Evolutionary conservation across 1,140 invertebrate genomes (phyloP).

Genomic region (Prorops nasuta): DNA sequence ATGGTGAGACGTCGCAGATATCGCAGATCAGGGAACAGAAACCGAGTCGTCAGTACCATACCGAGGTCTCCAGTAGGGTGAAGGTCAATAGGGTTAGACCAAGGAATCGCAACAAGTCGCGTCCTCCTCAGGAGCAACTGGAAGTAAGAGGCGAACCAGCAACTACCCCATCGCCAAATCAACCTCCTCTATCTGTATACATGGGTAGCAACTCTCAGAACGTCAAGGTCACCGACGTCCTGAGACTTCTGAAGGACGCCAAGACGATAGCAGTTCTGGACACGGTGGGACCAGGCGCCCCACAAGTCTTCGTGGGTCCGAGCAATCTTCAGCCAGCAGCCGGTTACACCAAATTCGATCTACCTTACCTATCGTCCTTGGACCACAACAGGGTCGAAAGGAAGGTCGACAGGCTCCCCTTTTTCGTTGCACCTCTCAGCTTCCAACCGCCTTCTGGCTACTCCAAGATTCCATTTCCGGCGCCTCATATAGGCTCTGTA

Average conservation of each 20-base stretch:
- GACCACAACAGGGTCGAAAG: conserved; percentile 69
- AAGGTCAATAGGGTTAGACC: conserved; percentile 4
- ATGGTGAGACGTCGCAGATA: too few species aligned
- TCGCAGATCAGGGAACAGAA: conserved; percentile 28
- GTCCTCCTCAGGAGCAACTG: conserved; percentile 13
- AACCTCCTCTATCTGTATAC: conserved; percentile 78
- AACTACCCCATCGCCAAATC: conserved; percentile 62
- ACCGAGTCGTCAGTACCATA: conserved; percentile 27
- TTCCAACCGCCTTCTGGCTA: conserved; percentile 78
- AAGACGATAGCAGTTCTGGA: conserved; percentile 76
- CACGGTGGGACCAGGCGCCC: conserved; percentile 63
- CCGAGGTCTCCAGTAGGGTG: conserved; percentile 20
- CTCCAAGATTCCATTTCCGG: conserved; percentile 78
- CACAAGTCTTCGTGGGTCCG: conserved; percentile 78
- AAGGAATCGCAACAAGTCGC: not conserved
- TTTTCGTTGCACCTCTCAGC: conserved; percentile 80
- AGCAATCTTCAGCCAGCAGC: conserved; percentile 67
- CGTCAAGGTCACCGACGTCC: conserved; percentile 66
- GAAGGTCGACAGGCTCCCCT: conserved; percentile 72
- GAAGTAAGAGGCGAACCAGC: too few species aligned
- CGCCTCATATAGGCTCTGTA: conserved; percentile 81
- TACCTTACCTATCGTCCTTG: conserved; percentile 76
- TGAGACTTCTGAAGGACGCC: conserved; percentile 66
- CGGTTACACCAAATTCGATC: conserved; percentile 76
- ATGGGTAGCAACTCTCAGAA: conserved; percentile 59